Base-by-base conservation (phyloP, 37 sponge, comb jelly and placozoan species). In the Cliona cf. orientalis region DNA sequence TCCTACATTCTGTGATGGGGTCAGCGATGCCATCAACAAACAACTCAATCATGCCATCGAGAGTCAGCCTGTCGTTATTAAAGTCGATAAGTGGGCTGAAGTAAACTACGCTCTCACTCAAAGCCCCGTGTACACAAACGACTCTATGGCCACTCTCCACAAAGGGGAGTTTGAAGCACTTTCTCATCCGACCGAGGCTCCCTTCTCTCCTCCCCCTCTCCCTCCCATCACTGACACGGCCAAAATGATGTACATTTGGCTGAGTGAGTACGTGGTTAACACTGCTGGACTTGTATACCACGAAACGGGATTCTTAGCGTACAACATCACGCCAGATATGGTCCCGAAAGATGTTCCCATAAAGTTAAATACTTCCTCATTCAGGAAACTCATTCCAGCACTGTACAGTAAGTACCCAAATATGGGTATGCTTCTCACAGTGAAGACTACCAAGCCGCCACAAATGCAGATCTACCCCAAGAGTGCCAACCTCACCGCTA, bases 251-350 rank as follows among this genome's bases (percentile, higher is more conserved):
- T 89, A 83, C 69, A 38, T 94, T 1, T 94, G 94, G 94, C 69
- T 94, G 56, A 86, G 87, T 0, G 87, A 86, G 37, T 94, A 90
- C 78, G 72, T 94, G 21, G 91, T 80, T 32, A 89, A 94, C 71
- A 86, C 87, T 17, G 94, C 94, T 74, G 94, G 87, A 22, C 72
- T 75, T 46, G 94, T 94, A 17, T 94, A 94, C 71, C 83, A 77
- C 55, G 23, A 75, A n/a, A 74, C 87, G 9, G 94, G 94, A 4
- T 19, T 71, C 25, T 80, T 94, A 0, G 57, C 76, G 33, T 77
- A 78, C 31, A 69, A 49, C 34, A 14, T 83, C 32, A 77, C 84
- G 22, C 84, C 90, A 11, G 58, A 60, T 35, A 42, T 65, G 36
- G 82, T 88, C 12, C 56, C 56, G 19, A 53, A 53, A 53, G 56